Evolutionary conservation across 2,888 invertebrate genomes (phyloP).

Genomic region (Uropetala carovei): DNA sequence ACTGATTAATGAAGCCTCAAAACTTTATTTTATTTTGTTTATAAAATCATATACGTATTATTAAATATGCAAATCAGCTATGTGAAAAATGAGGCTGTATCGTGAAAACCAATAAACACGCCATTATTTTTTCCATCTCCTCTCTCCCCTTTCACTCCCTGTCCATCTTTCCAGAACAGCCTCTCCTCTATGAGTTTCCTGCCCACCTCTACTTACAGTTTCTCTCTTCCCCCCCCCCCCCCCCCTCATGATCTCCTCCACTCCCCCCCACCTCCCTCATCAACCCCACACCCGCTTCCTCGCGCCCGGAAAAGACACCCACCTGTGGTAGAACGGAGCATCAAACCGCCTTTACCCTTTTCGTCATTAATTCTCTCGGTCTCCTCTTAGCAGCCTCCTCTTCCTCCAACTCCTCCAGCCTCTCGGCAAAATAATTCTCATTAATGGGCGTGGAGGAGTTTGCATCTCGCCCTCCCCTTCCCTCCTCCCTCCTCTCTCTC

Average conservation of each 20-base stretch:
- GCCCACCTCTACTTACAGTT: background rate
- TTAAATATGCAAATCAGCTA: too few relatives aligned
- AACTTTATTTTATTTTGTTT: too few relatives aligned
- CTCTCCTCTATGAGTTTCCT: background rate
- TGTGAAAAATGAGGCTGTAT: too few relatives aligned
- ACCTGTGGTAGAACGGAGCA: constrained; percentile 30
- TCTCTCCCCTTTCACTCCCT: background rate
- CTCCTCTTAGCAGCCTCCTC: background rate
- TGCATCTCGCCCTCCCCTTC: background rate
- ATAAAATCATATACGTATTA: too few relatives aligned
- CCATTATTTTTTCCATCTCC: background rate
- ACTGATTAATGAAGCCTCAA: too few relatives aligned
- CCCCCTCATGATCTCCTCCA: background rate
- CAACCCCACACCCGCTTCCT: background rate
- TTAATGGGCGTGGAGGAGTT: background rate
- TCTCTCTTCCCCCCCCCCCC: too few relatives aligned
- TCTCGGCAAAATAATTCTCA: constrained; percentile 30
- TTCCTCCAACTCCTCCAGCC: background rate
- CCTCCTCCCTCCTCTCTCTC: background rate
- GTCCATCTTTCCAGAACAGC: background rate
- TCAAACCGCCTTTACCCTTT: background rate
- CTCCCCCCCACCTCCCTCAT: too few relatives aligned
- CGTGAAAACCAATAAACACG: background rate
- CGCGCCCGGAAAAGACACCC: background rate
- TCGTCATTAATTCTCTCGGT: background rate